Evolutionary conservation across 1,140 invertebrate species (phyloP).

Genomic region (Bombus haemorrhoidalis): DNA sequence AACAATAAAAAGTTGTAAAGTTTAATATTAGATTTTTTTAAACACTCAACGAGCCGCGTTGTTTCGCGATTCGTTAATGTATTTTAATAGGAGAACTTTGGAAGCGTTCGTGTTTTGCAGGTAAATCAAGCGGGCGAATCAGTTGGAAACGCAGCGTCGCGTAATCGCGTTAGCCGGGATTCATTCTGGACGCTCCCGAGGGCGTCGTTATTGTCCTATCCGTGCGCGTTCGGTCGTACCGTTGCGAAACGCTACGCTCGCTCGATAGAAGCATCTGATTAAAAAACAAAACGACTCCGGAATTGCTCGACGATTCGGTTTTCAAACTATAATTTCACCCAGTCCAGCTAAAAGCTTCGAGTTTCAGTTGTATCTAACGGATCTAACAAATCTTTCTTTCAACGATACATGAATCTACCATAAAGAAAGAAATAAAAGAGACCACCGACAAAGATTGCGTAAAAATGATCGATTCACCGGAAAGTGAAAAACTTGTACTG

Average conservation of each 20-base stretch:
- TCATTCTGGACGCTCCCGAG: conserved; percentile 67
- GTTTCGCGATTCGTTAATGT: not conserved
- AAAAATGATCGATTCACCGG: not conserved
- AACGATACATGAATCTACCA: not conserved
- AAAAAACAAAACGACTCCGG: conserved; percentile 7
- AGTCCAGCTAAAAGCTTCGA: too few relatives aligned
- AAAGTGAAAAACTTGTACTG: too few relatives aligned
- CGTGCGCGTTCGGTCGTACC: conserved; percentile 30
- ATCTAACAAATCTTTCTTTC: not conserved
- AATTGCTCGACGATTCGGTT: not conserved
- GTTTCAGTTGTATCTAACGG: not conserved
- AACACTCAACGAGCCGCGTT: not conserved
- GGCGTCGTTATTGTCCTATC: conserved; percentile 66
- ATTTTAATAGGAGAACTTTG: not conserved
- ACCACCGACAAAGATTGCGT: not conserved
- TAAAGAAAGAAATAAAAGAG: not conserved
- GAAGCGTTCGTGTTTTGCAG: not conserved
- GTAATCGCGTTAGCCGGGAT: conserved; percentile 76
- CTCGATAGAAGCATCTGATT: conserved; percentile 39
- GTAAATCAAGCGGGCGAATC: conserved; percentile 51
- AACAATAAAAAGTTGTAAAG: too few relatives aligned
- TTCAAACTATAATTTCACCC: not conserved
- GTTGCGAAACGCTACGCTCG: conserved; percentile 11
- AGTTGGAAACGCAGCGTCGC: conserved; percentile 58
- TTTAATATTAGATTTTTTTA: not conserved